Conservation (phyloP, 2,113 vertebrate genomes). For the Geothlypis trichas region DNA sequence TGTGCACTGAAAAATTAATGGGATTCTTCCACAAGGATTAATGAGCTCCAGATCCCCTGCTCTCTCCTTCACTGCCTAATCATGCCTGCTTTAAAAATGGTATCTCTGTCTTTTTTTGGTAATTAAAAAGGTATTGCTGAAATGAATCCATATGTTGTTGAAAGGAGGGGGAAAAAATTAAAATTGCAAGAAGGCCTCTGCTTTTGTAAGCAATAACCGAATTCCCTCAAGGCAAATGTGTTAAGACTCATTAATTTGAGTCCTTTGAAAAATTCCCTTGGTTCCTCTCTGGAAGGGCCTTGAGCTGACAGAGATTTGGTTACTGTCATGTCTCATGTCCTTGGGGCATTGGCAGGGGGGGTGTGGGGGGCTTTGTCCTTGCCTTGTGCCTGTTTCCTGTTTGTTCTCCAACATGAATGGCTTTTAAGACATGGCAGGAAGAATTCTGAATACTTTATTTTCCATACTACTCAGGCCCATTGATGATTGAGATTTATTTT, state of each 20-base stretch:
- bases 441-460: slow-evolving; percentile 49
- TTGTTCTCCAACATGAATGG: slow-evolving; percentile 52
- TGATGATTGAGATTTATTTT: slow-evolving; percentile 30
- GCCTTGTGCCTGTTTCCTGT: slow-evolving; percentile 53
- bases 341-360: slow-evolving; percentile 29
- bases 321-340: slow-evolving; percentile 47
- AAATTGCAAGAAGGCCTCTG: slow-evolving; percentile 37
- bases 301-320: slow-evolving; percentile 58
- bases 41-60: neutral
- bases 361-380: slow-evolving; percentile 50
- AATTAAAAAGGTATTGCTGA: slow-evolving; percentile 24
- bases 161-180: neutral
- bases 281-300: slow-evolving; percentile 34
- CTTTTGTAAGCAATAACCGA: slow-evolving; percentile 59
- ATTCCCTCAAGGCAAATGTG: slow-evolving; percentile 46
- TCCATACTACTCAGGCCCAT: slow-evolving; percentile 39
- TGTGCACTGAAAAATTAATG: slow-evolving; percentile 31
- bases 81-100: neutral
- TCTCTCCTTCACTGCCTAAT: neutral
- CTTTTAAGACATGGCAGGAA: slow-evolving; percentile 41
- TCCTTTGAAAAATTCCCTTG: slow-evolving; percentile 55
- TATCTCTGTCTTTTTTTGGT: neutral
- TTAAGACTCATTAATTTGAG: slow-evolving; percentile 62
- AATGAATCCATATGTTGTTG: slow-evolving; percentile 32
- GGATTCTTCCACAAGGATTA: neutral